These are phyloP conservation scores for Acanthoscelides obtectus DNA, from an alignment of 2,888 invertebrate species.

Conservation along the genomic window DNA sequence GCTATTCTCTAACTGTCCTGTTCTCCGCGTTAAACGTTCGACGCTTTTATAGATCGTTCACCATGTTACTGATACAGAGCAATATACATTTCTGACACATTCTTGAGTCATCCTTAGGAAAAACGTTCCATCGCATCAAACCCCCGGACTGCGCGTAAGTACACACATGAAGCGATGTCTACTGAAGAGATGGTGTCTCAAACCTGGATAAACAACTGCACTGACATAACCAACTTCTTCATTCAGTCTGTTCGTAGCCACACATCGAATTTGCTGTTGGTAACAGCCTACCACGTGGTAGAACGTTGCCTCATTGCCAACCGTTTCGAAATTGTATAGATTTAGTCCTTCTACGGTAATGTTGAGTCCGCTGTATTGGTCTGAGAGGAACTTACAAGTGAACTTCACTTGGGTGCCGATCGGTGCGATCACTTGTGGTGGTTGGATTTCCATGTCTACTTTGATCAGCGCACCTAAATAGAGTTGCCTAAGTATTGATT, in stretches of 20 bases:
- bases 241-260: conserved; percentile 21
- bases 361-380: conserved; percentile 20
- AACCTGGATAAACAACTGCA: conserved; percentile 29
- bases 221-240: conserved; percentile 22
- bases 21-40: too few species aligned
- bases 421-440: conserved; percentile 26
- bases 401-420: conserved; percentile 46
- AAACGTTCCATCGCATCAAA: neutral
- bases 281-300: conserved; percentile 38
- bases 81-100: too few species aligned
- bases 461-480: neutral
- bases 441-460: neutral
- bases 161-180: conserved; percentile 25
- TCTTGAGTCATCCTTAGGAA: neutral
- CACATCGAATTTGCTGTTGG: conserved; percentile 25
- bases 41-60: too few species aligned
- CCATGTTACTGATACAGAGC: too few species aligned
- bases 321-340: conserved; percentile 18
- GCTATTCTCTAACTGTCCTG: too few species aligned
- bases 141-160: neutral
- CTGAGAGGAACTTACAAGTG: conserved; percentile 51
- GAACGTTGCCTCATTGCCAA: conserved; percentile 32
- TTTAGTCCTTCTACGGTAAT: conserved; percentile 25
- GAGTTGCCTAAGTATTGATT: neutral
- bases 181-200: conserved; percentile 15